These are phyloP conservation scores for Amphipyra berbera DNA, from an alignment of 2,888 invertebrate species.

Conservation along the genomic window DNA sequence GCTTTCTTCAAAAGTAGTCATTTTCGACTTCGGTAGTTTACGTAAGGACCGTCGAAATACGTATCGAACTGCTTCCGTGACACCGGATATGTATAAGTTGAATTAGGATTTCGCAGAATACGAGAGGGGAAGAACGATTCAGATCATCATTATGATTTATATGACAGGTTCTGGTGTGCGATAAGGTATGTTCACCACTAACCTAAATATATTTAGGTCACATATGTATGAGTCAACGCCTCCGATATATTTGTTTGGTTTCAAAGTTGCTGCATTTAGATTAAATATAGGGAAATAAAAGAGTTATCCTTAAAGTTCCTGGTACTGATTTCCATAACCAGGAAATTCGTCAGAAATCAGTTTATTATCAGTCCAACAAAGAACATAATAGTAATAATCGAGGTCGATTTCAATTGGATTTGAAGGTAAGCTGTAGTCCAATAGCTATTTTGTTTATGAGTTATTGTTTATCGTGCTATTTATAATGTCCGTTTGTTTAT, in stretches of 20 bases:
- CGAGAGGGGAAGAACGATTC: too few species aligned
- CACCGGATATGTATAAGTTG: too few species aligned
- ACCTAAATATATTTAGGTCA: slow-evolving; percentile 7
- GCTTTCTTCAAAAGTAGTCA: too few species aligned
- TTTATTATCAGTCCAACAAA: slow-evolving; percentile 5
- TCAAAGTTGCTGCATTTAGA: slow-evolving; percentile 64
- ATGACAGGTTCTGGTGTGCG: too few species aligned
- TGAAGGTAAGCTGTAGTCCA: slow-evolving; percentile 42
- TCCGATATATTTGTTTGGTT: slow-evolving; percentile 28
- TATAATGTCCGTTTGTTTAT: too few species aligned
- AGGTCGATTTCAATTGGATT: slow-evolving; percentile 16
- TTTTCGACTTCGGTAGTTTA: too few species aligned
- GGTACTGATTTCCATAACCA: slow-evolving; percentile 1
- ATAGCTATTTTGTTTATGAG: slow-evolving; percentile 23
- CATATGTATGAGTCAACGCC: not conserved
- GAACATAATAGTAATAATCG: not conserved
- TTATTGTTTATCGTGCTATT: not conserved
- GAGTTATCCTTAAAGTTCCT: slow-evolving; percentile 8
- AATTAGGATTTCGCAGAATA: too few species aligned
- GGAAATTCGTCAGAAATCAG: not conserved
- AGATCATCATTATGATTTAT: too few species aligned
- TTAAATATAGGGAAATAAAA: slow-evolving; percentile 13
- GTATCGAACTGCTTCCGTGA: too few species aligned
- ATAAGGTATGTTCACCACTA: not conserved
- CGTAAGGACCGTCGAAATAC: too few species aligned